Evolutionary conservation across 2,113 vertebrate genomes (phyloP).

Genomic region (Bufo bufo): DNA sequence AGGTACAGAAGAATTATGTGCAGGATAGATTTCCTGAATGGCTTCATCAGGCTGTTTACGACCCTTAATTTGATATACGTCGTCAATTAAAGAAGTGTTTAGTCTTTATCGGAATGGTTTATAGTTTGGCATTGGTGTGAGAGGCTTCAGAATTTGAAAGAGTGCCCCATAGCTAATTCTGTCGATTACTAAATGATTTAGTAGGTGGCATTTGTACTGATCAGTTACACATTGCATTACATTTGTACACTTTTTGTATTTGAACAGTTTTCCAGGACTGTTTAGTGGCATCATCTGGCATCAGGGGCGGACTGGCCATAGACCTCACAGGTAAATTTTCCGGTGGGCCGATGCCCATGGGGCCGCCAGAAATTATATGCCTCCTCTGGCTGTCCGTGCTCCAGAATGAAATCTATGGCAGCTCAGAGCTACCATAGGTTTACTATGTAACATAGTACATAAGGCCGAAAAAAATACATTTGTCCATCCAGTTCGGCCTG

Average conservation of each 20-base stretch:
- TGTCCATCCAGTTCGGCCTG: too few relatives aligned
- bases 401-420: too few relatives aligned
- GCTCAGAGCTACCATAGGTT: too few relatives aligned
- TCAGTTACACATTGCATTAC: background rate
- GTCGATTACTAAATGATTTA: slow-evolving; percentile 16
- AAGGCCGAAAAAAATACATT: too few relatives aligned
- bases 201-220: slow-evolving; percentile 6
- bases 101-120: slow-evolving; percentile 14
- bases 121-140: background rate
- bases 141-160: background rate
- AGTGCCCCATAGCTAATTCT: background rate
- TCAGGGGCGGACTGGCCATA: background rate
- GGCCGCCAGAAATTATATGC: too few relatives aligned
- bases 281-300: background rate
- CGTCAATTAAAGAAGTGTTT: slow-evolving; percentile 16
- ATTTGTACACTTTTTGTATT: background rate
- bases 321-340: too few relatives aligned
- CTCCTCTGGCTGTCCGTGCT: too few relatives aligned
- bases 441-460: too few relatives aligned
- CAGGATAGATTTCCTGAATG: background rate
- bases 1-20: slow-evolving; percentile 11
- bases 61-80: slow-evolving; percentile 8
- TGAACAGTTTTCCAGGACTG: background rate
- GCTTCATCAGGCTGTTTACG: slow-evolving; percentile 15
- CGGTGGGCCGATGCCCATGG: too few relatives aligned